Conservation (phyloP, 2,113 vertebrate species). For the Elephas maximus region DNA sequence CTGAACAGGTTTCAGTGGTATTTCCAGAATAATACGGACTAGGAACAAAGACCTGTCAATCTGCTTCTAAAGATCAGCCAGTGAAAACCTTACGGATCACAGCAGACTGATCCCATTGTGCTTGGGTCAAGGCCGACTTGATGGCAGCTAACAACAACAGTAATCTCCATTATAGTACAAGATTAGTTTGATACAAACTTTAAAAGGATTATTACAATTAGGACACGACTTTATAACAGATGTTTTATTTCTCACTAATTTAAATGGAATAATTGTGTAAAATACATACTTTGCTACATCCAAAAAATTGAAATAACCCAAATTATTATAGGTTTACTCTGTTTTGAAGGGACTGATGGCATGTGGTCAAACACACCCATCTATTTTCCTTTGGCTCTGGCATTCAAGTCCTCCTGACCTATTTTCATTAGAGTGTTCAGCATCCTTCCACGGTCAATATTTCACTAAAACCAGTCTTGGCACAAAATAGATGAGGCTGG, state of each 20-base stretch:
- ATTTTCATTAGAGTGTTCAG: slow-evolving; percentile 77
- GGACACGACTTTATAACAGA: neutral
- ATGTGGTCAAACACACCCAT: neutral
- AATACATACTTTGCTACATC: neutral
- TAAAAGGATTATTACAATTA: neutral
- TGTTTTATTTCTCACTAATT: slow-evolving; percentile 30
- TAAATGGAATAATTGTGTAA: neutral
- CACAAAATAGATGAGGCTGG: slow-evolving; percentile 80
- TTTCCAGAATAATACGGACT: neutral
- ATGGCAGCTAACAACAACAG: neutral
- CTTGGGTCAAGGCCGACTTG: neutral
- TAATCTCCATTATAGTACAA: neutral
- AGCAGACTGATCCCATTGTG: neutral
- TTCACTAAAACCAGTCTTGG: slow-evolving; percentile 38
- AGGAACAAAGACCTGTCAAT: neutral
- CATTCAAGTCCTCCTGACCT: slow-evolving; percentile 63
- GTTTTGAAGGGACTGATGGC: neutral
- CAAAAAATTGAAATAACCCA: neutral
- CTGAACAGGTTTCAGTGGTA: neutral
- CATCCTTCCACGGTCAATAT: slow-evolving; percentile 66
- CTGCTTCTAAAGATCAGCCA: neutral
- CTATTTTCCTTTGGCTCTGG: slow-evolving; percentile 75
- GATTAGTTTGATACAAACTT: neutral
- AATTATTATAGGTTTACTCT: neutral
- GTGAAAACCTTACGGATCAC: neutral